Conservation (phyloP, 2,113 vertebrate genomes). For the Collichthys lucidus region DNA sequence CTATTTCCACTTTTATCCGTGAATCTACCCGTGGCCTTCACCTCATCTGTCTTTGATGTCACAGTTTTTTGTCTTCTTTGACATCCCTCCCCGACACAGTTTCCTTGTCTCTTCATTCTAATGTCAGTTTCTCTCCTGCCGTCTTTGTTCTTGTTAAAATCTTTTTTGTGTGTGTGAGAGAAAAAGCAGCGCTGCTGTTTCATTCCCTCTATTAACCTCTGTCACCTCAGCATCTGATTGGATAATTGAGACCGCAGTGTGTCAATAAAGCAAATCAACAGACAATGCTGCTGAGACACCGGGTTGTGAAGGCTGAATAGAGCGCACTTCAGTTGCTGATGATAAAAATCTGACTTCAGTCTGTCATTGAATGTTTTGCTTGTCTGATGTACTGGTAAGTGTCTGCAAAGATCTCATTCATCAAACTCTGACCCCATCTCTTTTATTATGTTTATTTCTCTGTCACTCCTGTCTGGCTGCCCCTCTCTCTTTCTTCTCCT, state of each 20-base stretch:
- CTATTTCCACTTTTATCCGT: neutral
- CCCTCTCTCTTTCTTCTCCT: neutral
- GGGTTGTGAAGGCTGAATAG: neutral
- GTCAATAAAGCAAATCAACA: slow-evolving; percentile 22
- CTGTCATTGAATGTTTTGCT: neutral
- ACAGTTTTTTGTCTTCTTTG: neutral
- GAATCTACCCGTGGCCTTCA: slow-evolving; percentile 17
- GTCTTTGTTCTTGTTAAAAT: neutral
- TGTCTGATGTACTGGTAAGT: neutral
- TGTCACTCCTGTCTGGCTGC: neutral
- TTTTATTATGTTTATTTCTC: neutral
- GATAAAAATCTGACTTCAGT: no score
- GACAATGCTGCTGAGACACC: neutral
- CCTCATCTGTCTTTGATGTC: neutral
- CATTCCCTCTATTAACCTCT: slow-evolving; percentile 27
- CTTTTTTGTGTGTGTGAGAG: neutral
- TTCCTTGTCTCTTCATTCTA: slow-evolving; percentile 11
- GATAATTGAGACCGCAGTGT: slow-evolving; percentile 28
- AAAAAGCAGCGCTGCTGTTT: neutral
- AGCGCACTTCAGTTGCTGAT: neutral
- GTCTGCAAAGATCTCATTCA: slow-evolving; percentile 17
- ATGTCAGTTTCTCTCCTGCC: neutral
- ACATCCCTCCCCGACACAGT: slow-evolving; percentile 1
- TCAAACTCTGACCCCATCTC: slow-evolving; percentile 1
- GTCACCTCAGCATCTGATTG: slow-evolving; percentile 17